phyloP scores from a whole-genome alignment of 2,113 vertebrate genomes.

The Xiphias gladius region DNA sequence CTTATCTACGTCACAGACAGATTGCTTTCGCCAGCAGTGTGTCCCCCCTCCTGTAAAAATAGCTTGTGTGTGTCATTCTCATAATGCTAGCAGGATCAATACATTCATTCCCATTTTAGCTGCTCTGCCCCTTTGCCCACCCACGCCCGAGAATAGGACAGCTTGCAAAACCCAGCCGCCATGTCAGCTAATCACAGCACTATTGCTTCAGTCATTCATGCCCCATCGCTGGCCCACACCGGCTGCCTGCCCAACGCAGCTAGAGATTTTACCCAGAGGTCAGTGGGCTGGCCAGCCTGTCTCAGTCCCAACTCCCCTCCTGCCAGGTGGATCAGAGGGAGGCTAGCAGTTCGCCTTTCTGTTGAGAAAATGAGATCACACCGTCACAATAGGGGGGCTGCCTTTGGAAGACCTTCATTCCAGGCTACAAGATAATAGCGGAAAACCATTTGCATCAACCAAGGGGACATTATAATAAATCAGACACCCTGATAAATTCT shows the following conservation, averaged over 20 bases:
- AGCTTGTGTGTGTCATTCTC: conserved; percentile 82
- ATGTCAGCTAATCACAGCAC: conserved; percentile 84
- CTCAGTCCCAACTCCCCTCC: conserved; percentile 73
- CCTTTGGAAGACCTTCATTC: conserved; percentile 78
- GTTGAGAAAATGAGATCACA: conserved; percentile 80
- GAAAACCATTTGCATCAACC: conserved; percentile 79
- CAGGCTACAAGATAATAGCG: conserved; percentile 69
- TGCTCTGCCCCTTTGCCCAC: conserved; percentile 70
- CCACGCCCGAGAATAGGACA: conserved; percentile 79
- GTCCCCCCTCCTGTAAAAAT: conserved; percentile 82
- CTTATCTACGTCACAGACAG: conserved; percentile 79
- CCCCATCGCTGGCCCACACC: conserved; percentile 62
- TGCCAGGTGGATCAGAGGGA: conserved; percentile 79
- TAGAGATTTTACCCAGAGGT: conserved; percentile 80
- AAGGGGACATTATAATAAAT: conserved; percentile 74
- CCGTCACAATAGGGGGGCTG: conserved; percentile 67
- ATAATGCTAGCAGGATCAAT: conserved; percentile 82
- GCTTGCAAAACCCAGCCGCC: conserved; percentile 84
- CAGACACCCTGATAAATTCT: conserved; percentile 71
- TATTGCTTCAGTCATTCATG: conserved; percentile 74
- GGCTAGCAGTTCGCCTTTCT: conserved; percentile 60
- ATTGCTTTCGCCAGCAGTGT: conserved; percentile 77
- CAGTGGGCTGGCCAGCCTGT: conserved; percentile 67
- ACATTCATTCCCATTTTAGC: conserved; percentile 83
- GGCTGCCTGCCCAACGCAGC: conserved; percentile 71